A percentile compares a stretch with the other conserved stretches of the same genome.
These are phyloP conservation scores for Drosophila aff. DNA, from an alignment of 1,140 invertebrate genomes.

Conservation along the genomic window DNA sequence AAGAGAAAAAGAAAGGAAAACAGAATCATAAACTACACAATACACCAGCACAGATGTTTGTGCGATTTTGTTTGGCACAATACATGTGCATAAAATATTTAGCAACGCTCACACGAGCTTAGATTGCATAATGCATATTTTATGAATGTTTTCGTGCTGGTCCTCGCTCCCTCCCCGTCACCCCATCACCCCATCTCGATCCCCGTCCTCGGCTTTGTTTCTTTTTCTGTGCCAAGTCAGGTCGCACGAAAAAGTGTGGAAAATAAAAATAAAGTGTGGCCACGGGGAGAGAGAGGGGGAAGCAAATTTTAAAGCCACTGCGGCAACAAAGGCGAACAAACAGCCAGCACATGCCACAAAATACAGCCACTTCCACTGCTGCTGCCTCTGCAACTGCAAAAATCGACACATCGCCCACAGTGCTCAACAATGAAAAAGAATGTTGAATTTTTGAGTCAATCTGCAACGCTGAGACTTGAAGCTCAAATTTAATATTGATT, in stretches of 20 bases:
- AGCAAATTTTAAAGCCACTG: slow-evolving; percentile 72
- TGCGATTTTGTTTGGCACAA: slow-evolving; percentile 59
- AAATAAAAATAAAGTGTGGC: slow-evolving; percentile 66
- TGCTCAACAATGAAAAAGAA: neutral
- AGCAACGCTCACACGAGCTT: slow-evolving; percentile 84
- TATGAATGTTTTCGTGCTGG: slow-evolving; percentile 73
- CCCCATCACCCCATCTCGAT: neutral
- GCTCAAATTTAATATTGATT: neutral
- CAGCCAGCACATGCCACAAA: slow-evolving; percentile 42
- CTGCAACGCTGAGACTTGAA: neutral
- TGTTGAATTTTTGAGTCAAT: neutral
- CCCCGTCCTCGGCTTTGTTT: slow-evolving; percentile 23
- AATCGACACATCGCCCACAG: slow-evolving; percentile 19
- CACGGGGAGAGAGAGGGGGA: slow-evolving; percentile 25
- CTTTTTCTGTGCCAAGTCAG: slow-evolving; percentile 50
- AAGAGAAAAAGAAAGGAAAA: slow-evolving; percentile 36
- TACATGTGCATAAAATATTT: slow-evolving; percentile 82
- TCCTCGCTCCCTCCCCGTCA: neutral
- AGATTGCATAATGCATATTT: slow-evolving; percentile 85
- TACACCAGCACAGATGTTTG: slow-evolving; percentile 31
- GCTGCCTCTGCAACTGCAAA: slow-evolving; percentile 15
- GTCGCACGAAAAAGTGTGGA: slow-evolving; percentile 70
- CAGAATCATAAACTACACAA: slow-evolving; percentile 70
- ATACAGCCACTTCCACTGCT: slow-evolving; percentile 14
- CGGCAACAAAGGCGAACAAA: slow-evolving; percentile 70